Base-by-base conservation (phyloP, 2,113 vertebrate species). In the Apteryx mantelli region DNA sequence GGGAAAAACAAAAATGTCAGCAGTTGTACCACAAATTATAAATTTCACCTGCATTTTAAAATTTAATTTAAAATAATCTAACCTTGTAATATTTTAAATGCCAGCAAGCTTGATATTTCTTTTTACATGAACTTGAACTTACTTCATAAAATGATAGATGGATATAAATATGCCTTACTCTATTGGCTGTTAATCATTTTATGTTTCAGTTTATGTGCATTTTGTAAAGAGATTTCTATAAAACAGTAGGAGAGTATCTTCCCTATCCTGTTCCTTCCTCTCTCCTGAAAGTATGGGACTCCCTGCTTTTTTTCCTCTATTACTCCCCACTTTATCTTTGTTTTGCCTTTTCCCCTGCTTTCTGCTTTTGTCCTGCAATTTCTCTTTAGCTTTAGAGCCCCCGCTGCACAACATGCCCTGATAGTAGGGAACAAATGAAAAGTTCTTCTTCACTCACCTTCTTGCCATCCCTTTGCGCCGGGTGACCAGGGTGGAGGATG, bases 11-110 rank as follows among this genome's bases (percentile, higher is more conserved):
- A 91, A 90, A 93, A 88, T 96, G 84, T 95, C 88, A 96, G 40
- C 88, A 97, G 44, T 38, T 94, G 70, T 91, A 80, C 55, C 55
- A 55, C 58, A 95, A 95, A 88, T 95, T 91, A 93, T 88, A 74
- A 94, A 97, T 96, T 91, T 95, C 24, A 86, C 44, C 50, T 70
- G 48, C 86, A 88, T 84, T 38, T 94, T 94, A 75, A 85, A 96
- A 88, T 92, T 93, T 94, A 88, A 94, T 96, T 97, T 95, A 92
- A 96, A 96, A 88, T 93, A 90, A 86, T 93, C 70, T 88, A 79
- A 86, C 82, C 66, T 88, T 71, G 70, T 91, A 91, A 96, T 88
- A 82, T 76, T 91, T 95, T 64, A 93, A 96, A 96, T 92, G 77
- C 61, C 94, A 95, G 28, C 40, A 86, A 76, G 68, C 64, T 78